Evolutionary conservation across 2,113 vertebrate genomes (phyloP).

Genomic region (Limnothrissa miodon): DNA sequence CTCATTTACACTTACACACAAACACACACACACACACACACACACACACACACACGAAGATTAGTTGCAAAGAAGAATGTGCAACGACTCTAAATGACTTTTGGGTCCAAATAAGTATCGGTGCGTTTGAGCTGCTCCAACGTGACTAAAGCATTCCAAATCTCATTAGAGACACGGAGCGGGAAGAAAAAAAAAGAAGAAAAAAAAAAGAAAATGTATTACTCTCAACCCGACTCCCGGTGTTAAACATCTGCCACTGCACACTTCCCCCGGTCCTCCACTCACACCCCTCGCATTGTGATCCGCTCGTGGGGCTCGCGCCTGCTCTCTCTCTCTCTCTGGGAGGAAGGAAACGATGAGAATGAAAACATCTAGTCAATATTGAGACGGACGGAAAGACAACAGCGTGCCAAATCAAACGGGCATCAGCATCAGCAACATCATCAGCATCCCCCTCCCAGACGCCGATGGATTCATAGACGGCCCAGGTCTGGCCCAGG

Average conservation of each 20-base stretch:
- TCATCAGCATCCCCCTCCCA: background rate
- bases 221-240: background rate
- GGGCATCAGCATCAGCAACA: no score
- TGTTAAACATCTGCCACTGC: conserved; percentile 8
- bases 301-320: background rate
- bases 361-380: conserved; percentile 8
- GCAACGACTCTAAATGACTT: conserved; percentile 4
- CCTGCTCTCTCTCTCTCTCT: background rate
- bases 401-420: background rate
- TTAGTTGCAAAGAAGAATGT: background rate
- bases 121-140: background rate
- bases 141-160: conserved; percentile 2
- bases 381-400: background rate
- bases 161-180: background rate
- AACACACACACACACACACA: background rate
- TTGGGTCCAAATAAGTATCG: conserved; percentile 4
- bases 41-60: background rate
- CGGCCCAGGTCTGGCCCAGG: background rate
- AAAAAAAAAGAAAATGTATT: conserved; percentile 8
- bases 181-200: no score
- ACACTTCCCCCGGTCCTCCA: background rate
- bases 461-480: background rate
- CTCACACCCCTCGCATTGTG: background rate
- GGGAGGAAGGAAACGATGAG: background rate
- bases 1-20: background rate